Conservation (phyloP, 92 coral and sea anemone genomes). For the Palythoa grandiflora region DNA sequence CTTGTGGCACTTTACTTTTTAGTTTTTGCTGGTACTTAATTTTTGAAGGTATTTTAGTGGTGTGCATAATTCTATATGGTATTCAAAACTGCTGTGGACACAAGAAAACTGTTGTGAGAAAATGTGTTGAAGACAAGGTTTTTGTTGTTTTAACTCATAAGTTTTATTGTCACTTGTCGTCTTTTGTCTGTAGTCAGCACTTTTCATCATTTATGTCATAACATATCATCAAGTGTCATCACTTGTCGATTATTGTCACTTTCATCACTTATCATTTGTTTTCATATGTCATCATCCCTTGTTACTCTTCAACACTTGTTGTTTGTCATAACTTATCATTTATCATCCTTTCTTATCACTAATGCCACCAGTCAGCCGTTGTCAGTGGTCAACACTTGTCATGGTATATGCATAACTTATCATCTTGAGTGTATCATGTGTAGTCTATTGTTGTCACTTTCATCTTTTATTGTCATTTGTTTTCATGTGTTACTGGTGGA, state of each 20-base stretch:
- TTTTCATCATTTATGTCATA: neutral
- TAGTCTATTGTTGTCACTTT: too few species aligned
- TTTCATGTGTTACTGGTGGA: too few species aligned
- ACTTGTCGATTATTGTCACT: neutral
- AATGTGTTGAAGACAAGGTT: neutral
- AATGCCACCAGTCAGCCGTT: too few species aligned
- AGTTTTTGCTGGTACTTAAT: too few species aligned
- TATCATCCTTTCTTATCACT: conserved; percentile 22
- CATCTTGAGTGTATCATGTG: too few species aligned
- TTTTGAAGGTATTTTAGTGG: too few species aligned
- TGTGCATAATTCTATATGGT: too few species aligned
- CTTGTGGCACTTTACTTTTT: too few species aligned
- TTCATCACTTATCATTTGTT: neutral
- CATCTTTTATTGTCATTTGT: too few species aligned
- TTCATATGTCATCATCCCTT: neutral
- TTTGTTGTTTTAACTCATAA: neutral
- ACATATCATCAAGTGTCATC: neutral
- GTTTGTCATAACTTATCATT: neutral
- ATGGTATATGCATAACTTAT: too few species aligned
- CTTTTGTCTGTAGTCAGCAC: neutral
- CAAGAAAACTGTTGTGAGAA: neutral
- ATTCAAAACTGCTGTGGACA: neutral
- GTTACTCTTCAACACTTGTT: neutral
- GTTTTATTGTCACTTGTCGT: conserved; percentile 13
- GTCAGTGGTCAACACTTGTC: too few species aligned